Evolutionary conservation across 2,113 vertebrate species (phyloP), one percentile per base, ranked within the genome.

Genomic region (Gavialis gangeticus): DNA sequence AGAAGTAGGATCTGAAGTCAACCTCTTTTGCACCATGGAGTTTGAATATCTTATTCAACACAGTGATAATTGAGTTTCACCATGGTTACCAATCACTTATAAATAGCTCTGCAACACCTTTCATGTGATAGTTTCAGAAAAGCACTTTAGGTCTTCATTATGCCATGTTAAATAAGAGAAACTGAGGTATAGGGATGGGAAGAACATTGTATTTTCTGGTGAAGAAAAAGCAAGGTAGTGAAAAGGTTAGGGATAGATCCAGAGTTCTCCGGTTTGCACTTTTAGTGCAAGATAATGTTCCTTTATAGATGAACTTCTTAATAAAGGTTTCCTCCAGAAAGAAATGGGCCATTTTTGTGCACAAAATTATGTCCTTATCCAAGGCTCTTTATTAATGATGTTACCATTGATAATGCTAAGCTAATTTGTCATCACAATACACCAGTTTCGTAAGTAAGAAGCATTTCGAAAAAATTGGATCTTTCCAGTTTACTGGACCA

Each of bases 271-370:
- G 28, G 16, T 34, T 27, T 58, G 24, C 63, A 75, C 8, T 3
- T 19, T 64, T 63, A 17, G 4, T 15, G 62, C 16, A 24, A 28
- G 2, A 28, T 71, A 3, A 64, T 27, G 13, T 15, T 46, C 4
- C 11, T 16, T 27, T 4, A 25, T 12, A 12, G 34, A 84, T 84
- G 62, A 15, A 79, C 14, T 25, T 0, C 2, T 19, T 9, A 16
- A 14, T 46, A 5, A 79, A 88, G 3, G n/a, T 6, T 13, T 7
- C 4, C 83, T 7, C 27, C 75, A 2, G 27, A 12, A 69, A 92
- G 12, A 1, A n/a, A 1, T 54, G 3, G 5, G 2, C 11, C 79
- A 15, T n/a, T 62, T 25, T 13, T 46, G 2, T 16, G 8, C 5
- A 56, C 4, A 73, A 82, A 94, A 90, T 10, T 4, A 12, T 46